Base-by-base conservation (phyloP, 2,113 vertebrate species). In the Syrrhaptes paradoxus region DNA sequence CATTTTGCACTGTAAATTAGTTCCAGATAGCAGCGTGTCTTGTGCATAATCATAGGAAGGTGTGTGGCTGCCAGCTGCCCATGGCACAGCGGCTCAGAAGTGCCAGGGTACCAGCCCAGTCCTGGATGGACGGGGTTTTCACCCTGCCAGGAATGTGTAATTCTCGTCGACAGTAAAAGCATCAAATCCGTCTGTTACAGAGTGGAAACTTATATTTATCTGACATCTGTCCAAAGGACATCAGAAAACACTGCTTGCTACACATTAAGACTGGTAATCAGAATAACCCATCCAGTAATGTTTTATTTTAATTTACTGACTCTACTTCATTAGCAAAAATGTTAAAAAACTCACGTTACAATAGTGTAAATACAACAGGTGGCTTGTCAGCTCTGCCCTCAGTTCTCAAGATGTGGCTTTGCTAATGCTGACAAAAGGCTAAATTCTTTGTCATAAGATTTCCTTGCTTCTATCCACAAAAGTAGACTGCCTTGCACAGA, bases 11-110 rank as follows among this genome's bases (percentile, higher is more conserved):
- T 31, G 10, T 57, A 89, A 61, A 78, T 89, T 75, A 62, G 48
- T 49, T 92, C 28, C 68, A 9, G 34, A 26, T 17, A 73, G n/a
- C 28, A 63, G 17, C 4, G 4, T 6, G 8, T 36, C 12, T 32
- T 57, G 26, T 86, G 49, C 31, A 16, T 63, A 61, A 54, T 75
- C 61, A 20, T 2, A 48, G 51, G 51, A 80, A 84, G 52, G 65
- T 28, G 2, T 0, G 3, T 0, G 2, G 43, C 21, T 77, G 67
- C 63, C n/a, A 62, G 41, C 32, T 67, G 49, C 61, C 59, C 26
- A 1, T 5, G 28, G 34, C 63, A 66, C 34, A 32, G 71, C 0
- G 3, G 21, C 55, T 93, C 8, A 9, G 55, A 58, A 63, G 21
- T 3, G 0, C 9, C 19, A 18, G 16, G 21, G 21, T 76, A 26